These are phyloP conservation scores for Protophormia terraenovae DNA, from an alignment of 2,888 invertebrate species.

Conservation along the genomic window DNA sequence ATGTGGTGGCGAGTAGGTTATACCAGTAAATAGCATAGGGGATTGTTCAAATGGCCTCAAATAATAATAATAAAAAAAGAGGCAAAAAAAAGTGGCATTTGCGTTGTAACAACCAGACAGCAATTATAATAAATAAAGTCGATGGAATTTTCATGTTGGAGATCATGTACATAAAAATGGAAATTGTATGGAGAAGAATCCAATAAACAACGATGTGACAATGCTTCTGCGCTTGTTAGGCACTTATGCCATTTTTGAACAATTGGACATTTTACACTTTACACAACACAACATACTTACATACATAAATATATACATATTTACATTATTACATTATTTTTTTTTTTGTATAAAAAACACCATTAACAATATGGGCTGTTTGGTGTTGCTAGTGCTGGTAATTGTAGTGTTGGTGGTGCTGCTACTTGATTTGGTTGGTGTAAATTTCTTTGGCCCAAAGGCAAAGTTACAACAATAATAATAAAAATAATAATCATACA, in stretches of 20 bases:
- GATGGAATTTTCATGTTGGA: slow-evolving; percentile 69
- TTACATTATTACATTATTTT: no score
- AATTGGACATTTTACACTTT: slow-evolving; percentile 72
- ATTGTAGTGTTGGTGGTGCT: slow-evolving; percentile 6
- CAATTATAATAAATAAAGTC: slow-evolving; percentile 71
- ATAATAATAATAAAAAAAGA: not conserved
- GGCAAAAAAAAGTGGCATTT: slow-evolving; percentile 53
- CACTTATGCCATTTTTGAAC: slow-evolving; percentile 76
- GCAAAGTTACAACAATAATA: slow-evolving; percentile 47
- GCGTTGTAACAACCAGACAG: slow-evolving; percentile 64
- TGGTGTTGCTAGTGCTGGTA: not conserved
- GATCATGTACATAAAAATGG: slow-evolving; percentile 69
- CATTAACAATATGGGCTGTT: not conserved
- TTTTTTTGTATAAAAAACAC: slow-evolving; percentile 1
- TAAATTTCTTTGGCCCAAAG: slow-evolving; percentile 66
- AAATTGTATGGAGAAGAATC: slow-evolving; percentile 67
- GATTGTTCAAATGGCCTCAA: slow-evolving; percentile 49
- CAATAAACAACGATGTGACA: slow-evolving; percentile 69
- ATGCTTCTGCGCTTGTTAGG: slow-evolving; percentile 73
- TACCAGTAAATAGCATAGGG: slow-evolving; percentile 1
- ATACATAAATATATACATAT: not conserved
- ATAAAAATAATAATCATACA: slow-evolving; percentile 45
- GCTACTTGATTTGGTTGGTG: slow-evolving; percentile 56
- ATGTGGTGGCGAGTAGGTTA: slow-evolving; percentile 58
- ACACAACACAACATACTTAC: slow-evolving; percentile 46